Evolutionary conservation across 2,113 vertebrate species (phyloP).

Genomic region (Lucifuga dentata): DNA sequence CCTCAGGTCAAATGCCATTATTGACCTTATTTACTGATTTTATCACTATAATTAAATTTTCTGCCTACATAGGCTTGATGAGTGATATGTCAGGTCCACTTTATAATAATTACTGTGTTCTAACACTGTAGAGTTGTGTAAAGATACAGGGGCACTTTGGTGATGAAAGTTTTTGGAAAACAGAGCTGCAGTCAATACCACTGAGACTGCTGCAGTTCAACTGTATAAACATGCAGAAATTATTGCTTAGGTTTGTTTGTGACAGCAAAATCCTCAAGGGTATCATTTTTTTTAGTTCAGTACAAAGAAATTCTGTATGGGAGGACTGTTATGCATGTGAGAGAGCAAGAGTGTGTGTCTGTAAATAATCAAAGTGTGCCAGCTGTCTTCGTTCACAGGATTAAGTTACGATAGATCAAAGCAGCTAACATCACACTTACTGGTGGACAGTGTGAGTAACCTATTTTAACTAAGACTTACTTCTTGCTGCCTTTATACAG

Average conservation of each 20-base stretch:
- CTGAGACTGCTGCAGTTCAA: conserved; percentile 33
- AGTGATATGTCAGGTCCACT: neutral
- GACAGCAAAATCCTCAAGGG: conserved; percentile 62
- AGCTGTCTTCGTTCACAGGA: conserved; percentile 35
- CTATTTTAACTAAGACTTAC: neutral
- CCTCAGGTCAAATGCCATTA: neutral
- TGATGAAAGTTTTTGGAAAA: conserved; percentile 42
- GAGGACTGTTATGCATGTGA: conserved; percentile 31
- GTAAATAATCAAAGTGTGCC: conserved; percentile 43
- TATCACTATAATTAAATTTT: neutral
- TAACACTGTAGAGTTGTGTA: conserved; percentile 28
- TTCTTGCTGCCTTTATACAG: conserved; percentile 6
- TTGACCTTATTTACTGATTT: neutral
- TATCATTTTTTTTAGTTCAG: conserved; percentile 30
- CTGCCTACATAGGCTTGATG: neutral
- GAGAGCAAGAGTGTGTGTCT: conserved; percentile 3
- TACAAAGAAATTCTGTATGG: conserved; percentile 36
- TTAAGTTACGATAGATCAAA: conserved; percentile 28
- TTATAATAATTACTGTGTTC: conserved; percentile 19
- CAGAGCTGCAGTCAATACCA: conserved; percentile 35
- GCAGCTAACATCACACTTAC: conserved; percentile 22
- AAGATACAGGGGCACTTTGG: conserved; percentile 26
- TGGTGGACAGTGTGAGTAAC: conserved; percentile 11
- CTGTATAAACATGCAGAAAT: conserved; percentile 58
- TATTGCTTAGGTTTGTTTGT: conserved; percentile 56